Evolutionary conservation across 1,140 invertebrate species (phyloP).

Genomic region (Eupristina koningsbergeri): DNA sequence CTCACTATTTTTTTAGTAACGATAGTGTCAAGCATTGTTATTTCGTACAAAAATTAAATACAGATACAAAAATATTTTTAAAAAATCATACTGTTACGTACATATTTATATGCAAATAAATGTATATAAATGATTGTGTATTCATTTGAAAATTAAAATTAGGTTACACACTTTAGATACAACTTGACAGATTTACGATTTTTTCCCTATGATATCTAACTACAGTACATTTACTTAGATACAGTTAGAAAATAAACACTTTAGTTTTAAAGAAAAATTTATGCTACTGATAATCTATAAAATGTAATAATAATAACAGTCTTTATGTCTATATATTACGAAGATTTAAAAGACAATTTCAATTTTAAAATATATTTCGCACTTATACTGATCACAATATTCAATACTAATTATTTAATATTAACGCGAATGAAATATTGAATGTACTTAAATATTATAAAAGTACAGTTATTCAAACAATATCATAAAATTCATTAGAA

Average conservation of each 20-base stretch:
- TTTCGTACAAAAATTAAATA: not conserved
- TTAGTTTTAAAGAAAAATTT: not conserved
- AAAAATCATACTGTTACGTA: not conserved
- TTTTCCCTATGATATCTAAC: not conserved
- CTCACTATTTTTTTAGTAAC: not conserved
- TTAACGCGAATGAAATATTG: too few relatives aligned
- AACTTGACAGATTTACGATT: not conserved
- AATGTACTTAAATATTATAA: too few relatives aligned
- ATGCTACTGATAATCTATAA: not conserved
- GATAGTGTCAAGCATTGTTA: not conserved
- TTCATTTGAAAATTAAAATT: not conserved
- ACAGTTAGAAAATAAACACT: not conserved
- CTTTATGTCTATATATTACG: too few relatives aligned
- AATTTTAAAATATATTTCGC: too few relatives aligned
- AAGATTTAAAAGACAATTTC: too few relatives aligned
- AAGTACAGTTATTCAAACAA: too few relatives aligned
- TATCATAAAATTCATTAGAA: too few relatives aligned
- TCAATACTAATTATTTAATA: too few relatives aligned
- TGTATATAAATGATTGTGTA: not conserved
- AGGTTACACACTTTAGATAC: not conserved
- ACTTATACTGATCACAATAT: too few relatives aligned
- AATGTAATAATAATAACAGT: too few relatives aligned
- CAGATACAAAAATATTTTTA: not conserved
- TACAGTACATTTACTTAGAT: not conserved
- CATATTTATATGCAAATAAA: not conserved